Conservation (phyloP, 1,140 invertebrate genomes). For the Anoplophora glabripennis region DNA sequence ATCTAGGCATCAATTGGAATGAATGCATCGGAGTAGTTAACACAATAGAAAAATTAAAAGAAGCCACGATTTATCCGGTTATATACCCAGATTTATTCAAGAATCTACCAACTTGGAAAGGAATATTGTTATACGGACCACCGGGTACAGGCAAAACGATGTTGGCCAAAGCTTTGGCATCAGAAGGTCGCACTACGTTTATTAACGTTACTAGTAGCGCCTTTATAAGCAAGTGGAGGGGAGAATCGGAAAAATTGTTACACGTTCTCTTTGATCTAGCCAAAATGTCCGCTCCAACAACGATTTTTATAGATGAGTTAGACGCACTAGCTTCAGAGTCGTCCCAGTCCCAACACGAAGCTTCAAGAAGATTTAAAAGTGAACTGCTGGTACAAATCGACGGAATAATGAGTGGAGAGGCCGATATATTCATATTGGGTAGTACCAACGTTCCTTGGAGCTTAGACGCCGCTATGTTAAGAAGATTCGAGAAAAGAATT, state of each 20-base stretch:
- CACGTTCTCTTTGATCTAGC: constrained; percentile 87
- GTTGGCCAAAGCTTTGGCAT: constrained; percentile 83
- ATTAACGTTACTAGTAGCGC: constrained; percentile 89
- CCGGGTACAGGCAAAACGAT: constrained; percentile 85
- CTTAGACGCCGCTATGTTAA: constrained; percentile 76
- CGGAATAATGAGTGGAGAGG: constrained; percentile 63
- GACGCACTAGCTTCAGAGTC: constrained; percentile 80
- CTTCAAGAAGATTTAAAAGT: constrained; percentile 85
- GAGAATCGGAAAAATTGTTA: constrained; percentile 91
- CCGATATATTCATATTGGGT: constrained; percentile 78
- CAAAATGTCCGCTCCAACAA: constrained; percentile 78
- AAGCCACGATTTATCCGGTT: constrained; percentile 82
- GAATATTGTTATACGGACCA: constrained; percentile 79
- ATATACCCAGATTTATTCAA: constrained; percentile 84
- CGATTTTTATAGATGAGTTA: constrained; percentile 96
- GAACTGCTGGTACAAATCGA: constrained; percentile 92
- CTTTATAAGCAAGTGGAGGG: constrained; percentile 90
- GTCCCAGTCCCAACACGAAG: constrained; percentile 82
- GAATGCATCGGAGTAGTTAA: constrained; percentile 74
- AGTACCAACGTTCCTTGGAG: constrained; percentile 89
- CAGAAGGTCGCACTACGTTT: constrained; percentile 82
- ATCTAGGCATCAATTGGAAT: constrained; percentile 59
- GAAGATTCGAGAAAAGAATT: constrained; percentile 86
- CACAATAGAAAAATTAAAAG: constrained; percentile 82
- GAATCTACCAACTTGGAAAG: constrained; percentile 80